These are phyloP conservation scores for Acanthosepion lycidas DNA, from an alignment of 2,888 invertebrate species.

Conservation along the genomic window DNA sequence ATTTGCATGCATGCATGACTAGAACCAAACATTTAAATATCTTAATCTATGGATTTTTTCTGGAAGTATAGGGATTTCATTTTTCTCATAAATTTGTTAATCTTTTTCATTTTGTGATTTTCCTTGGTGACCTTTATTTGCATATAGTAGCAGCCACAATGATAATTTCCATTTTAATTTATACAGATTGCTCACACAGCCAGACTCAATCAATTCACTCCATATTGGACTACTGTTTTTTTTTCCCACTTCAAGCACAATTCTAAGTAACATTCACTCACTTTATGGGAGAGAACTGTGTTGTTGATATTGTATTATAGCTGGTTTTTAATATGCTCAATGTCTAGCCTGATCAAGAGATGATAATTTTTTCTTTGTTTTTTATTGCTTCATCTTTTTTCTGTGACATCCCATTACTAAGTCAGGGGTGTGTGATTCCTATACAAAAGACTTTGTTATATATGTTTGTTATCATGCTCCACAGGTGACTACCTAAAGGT, in stretches of 20 bases:
- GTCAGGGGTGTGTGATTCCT: background rate
- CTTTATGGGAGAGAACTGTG: slow-evolving; percentile 33
- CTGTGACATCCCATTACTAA: background rate
- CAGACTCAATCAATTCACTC: background rate
- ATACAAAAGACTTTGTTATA: slow-evolving; percentile 21
- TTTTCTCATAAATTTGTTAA: background rate
- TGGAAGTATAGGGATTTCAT: background rate
- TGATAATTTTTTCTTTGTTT: background rate
- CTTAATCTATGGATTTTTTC: background rate
- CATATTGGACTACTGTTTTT: slow-evolving; percentile 16
- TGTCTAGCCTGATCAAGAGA: background rate
- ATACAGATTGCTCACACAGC: background rate
- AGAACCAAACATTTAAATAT: background rate
- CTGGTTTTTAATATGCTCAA: background rate
- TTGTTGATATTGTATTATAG: slow-evolving; percentile 33
- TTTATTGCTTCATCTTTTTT: background rate
- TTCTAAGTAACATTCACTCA: background rate
- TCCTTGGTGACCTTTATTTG: background rate
- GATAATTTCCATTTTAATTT: background rate
- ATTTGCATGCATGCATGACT: background rate
- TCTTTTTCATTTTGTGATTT: background rate
- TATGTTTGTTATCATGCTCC: background rate
- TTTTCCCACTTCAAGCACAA: background rate
- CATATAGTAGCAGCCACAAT: background rate
- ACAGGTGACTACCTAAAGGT: background rate